These are phyloP conservation scores for Argyresthia goedartella DNA, from an alignment of 2,888 invertebrate species.

Conservation along the genomic window DNA sequence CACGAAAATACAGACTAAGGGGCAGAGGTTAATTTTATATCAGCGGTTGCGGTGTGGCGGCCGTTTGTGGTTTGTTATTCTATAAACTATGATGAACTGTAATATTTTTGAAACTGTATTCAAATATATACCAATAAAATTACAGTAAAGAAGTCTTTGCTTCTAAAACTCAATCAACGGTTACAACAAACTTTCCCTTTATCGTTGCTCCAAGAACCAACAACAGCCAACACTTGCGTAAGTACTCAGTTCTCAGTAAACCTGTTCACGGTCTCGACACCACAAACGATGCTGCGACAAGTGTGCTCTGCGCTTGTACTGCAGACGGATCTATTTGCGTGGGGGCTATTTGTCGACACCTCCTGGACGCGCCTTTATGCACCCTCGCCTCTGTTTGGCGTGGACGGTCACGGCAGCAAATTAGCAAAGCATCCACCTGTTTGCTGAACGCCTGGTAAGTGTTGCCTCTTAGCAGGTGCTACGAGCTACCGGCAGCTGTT, in stretches of 20 bases:
- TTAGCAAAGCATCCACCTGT: slow-evolving; percentile 28
- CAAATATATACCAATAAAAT: no score
- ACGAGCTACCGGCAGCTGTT: neutral
- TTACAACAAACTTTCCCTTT: no score
- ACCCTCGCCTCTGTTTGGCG: slow-evolving; percentile 43
- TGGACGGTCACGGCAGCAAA: slow-evolving; percentile 54
- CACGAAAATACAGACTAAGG: neutral
- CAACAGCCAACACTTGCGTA: no score
- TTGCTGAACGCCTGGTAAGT: slow-evolving; percentile 18
- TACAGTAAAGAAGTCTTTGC: no score
- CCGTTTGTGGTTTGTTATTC: no score
- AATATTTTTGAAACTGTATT: no score
- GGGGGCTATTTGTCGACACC: slow-evolving; percentile 60
- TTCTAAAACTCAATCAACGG: no score
- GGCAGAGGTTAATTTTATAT: no score
- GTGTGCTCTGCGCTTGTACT: slow-evolving; percentile 13
- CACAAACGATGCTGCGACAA: slow-evolving; percentile 3
- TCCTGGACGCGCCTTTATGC: slow-evolving; percentile 30
- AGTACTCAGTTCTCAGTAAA: no score
- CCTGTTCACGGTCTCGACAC: neutral
- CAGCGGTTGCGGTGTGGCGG: no score
- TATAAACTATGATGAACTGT: no score
- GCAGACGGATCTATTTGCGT: slow-evolving; percentile 55
- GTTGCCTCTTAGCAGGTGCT: slow-evolving; percentile 22
- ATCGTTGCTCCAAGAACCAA: no score